Conservation (phyloP, 2,797 vertebrate species). For the Propithecus deckenii region DNA sequence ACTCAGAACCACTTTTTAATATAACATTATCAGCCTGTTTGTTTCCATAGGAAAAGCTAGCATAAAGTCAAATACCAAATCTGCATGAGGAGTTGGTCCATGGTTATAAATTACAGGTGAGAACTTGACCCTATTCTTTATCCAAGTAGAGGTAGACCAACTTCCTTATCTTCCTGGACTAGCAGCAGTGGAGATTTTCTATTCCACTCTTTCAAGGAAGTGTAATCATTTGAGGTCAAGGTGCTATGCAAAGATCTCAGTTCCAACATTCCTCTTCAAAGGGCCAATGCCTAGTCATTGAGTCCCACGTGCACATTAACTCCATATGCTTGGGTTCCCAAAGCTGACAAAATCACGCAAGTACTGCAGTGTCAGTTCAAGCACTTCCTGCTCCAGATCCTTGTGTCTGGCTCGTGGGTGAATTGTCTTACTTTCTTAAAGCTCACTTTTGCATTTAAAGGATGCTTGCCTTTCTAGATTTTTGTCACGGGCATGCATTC, state of each 20-base stretch:
- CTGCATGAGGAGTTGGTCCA: neutral
- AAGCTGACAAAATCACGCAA: neutral
- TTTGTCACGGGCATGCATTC: neutral
- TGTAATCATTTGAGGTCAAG: neutral
- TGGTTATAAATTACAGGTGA: neutral
- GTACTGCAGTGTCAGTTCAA: neutral
- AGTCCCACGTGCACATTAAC: neutral
- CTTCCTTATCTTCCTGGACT: neutral
- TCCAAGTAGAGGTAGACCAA: neutral
- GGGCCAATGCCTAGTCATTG: neutral
- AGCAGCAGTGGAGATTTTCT: neutral
- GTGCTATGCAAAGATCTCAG: neutral
- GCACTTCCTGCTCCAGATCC: neutral
- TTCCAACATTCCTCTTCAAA: neutral
- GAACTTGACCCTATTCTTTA: neutral
- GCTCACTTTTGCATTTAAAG: neutral
- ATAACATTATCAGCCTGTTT: neutral
- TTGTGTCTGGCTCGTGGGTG: neutral
- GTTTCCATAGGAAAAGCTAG: neutral
- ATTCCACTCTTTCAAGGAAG: neutral
- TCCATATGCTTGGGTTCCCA: no score
- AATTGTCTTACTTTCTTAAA: slow-evolving; percentile 15
- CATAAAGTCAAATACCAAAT: neutral
- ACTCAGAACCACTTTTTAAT: neutral
- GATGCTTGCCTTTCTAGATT: neutral